Conservation (phyloP, 53 echinoderm and acorn worm species). For the Temnopleurus reevesii region DNA sequence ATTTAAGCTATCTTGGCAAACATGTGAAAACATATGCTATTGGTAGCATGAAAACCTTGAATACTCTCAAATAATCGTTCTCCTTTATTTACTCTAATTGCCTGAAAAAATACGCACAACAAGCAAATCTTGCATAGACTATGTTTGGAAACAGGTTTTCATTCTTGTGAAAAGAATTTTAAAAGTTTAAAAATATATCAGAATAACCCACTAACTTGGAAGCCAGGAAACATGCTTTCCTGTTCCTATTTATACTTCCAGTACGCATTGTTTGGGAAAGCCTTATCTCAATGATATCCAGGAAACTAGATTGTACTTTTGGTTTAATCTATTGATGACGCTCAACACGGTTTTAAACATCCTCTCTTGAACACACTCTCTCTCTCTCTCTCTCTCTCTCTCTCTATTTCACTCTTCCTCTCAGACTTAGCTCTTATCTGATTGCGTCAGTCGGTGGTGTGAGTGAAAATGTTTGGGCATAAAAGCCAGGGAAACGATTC, state of each 20-base stretch:
- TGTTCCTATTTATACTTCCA: neutral
- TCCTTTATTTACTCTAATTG: too few species aligned
- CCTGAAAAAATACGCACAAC: too few species aligned
- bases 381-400: neutral
- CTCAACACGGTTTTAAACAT: neutral
- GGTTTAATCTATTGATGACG: neutral
- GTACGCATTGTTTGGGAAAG: neutral
- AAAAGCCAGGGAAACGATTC: neutral
- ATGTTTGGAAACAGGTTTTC: too few species aligned
- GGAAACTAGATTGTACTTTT: neutral
- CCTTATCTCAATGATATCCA: constrained; percentile 5
- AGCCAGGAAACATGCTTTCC: neutral
- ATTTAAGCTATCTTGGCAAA: too few species aligned
- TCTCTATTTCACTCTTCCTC: neutral
- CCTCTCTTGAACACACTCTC: neutral
- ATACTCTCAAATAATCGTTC: too few species aligned
- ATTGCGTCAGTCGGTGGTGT: too few species aligned
- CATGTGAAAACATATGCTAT: too few species aligned
- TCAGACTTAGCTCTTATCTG: neutral
- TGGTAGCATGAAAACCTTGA: too few species aligned
- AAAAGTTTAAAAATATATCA: neutral
- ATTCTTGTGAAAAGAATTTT: too few species aligned
- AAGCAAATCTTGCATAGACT: too few species aligned
- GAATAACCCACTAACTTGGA: neutral
- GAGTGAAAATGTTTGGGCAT: neutral